These are phyloP conservation scores for Sebastes ruberrimus DNA, from an alignment of 2,797 vertebrate genomes.

Conservation along the genomic window DNA sequence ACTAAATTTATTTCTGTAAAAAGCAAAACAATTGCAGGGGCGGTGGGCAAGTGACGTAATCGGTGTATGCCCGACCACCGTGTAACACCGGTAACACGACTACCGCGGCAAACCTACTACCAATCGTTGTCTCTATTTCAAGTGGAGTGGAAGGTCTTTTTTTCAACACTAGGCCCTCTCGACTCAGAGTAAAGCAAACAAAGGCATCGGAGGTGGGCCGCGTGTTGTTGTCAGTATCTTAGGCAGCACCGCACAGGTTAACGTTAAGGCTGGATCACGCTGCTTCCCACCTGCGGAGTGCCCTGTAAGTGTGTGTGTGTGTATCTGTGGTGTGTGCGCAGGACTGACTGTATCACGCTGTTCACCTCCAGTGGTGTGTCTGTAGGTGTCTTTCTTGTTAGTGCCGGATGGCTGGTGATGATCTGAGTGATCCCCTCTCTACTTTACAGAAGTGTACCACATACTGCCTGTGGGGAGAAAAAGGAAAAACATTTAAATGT, in stretches of 20 bases:
- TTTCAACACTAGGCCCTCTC: conserved; percentile 35
- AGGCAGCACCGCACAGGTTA: conserved; percentile 41
- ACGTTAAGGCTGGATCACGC: conserved; percentile 45
- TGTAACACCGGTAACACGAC: no score
- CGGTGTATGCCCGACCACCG: no score
- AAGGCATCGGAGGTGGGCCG: conserved; percentile 32
- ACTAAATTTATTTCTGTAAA: no score
- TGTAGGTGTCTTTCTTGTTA: conserved; percentile 74
- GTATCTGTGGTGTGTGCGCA: conserved; percentile 40
- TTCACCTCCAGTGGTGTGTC: conserved; percentile 70
- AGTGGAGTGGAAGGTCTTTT: conserved; percentile 52
- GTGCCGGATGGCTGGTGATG: conserved; percentile 69
- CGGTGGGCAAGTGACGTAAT: no score
- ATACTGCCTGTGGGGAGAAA: conserved; percentile 15
- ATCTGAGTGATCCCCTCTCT: conserved; percentile 57
- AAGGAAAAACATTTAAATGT: background rate
- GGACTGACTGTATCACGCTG: conserved; percentile 66
- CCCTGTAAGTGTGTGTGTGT: conserved; percentile 35
- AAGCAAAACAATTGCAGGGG: no score
- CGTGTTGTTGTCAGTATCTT: conserved; percentile 40
- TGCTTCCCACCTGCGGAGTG: conserved; percentile 60
- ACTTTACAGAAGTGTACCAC: conserved; percentile 29
- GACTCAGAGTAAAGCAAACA: conserved; percentile 40
- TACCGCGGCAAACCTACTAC: background rate
- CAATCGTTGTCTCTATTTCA: conserved; percentile 71